Evolutionary conservation across 1,140 invertebrate genomes (phyloP).

Genomic region (Bicyclus anynana): DNA sequence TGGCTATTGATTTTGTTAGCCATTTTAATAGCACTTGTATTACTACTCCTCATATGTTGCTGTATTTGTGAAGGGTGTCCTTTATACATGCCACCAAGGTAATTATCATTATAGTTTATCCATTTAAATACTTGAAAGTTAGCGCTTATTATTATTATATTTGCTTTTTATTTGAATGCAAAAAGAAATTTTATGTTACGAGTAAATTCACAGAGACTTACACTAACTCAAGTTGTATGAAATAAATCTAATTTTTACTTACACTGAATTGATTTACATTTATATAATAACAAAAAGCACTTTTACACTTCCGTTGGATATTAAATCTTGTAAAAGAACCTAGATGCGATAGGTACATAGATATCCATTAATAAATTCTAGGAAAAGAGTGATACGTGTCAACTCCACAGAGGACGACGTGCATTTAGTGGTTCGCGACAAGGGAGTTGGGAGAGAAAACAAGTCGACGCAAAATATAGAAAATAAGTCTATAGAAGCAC

Average conservation of each 20-base stretch:
- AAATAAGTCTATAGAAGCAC: conserved; percentile 81
- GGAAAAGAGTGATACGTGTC: conserved; percentile 84
- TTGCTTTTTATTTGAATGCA: neutral
- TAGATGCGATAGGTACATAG: conserved; percentile 69
- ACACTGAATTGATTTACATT: conserved; percentile 1
- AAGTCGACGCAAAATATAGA: conserved; percentile 82
- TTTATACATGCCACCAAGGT: conserved; percentile 86
- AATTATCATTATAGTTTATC: conserved; percentile 34
- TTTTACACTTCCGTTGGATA: conserved; percentile 12
- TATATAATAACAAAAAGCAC: conserved; percentile 2
- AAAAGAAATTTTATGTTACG: too few relatives aligned
- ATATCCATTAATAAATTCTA: conserved; percentile 78
- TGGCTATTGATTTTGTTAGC: conserved; percentile 87
- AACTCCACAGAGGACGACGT: conserved; percentile 85
- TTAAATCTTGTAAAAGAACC: conserved; percentile 5
- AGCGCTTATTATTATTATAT: conserved; percentile 5
- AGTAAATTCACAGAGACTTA: too few relatives aligned
- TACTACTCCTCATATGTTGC: conserved; percentile 85
- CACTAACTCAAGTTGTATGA: too few relatives aligned
- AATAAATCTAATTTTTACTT: neutral
- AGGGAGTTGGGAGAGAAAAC: conserved; percentile 81
- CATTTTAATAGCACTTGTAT: conserved; percentile 83
- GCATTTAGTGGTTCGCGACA: conserved; percentile 81
- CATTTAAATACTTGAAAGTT: conserved; percentile 1
- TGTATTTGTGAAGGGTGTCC: conserved; percentile 90